These are phyloP conservation scores for Rhagoletis pomonella DNA, from an alignment of 1,140 invertebrate genomes.

Conservation along the genomic window DNA sequence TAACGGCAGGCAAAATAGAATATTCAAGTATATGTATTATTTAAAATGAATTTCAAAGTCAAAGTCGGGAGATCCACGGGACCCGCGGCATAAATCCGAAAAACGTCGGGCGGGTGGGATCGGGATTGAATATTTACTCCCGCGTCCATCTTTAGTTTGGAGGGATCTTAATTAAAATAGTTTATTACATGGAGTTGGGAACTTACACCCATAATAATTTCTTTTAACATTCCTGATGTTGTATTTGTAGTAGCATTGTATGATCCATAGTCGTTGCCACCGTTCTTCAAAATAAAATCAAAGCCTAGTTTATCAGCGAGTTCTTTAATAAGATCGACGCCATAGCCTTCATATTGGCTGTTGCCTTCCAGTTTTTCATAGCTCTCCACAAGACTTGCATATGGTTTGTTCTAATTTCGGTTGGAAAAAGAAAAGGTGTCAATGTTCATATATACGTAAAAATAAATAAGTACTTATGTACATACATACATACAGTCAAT, in stretches of 20 bases:
- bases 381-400: constrained; percentile 88
- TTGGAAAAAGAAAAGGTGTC: not conserved
- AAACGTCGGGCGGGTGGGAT: too few relatives aligned
- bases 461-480: not conserved
- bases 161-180: too few relatives aligned
- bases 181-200: not conserved
- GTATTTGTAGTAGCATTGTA: constrained; percentile 78
- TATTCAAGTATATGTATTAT: too few relatives aligned
- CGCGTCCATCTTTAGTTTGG: too few relatives aligned
- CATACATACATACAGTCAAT: not conserved
- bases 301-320: constrained; percentile 86
- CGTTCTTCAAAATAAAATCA: constrained; percentile 88
- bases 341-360: constrained; percentile 88
- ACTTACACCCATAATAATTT: constrained; percentile 85
- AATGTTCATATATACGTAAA: not conserved
- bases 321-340: constrained; percentile 86
- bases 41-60: too few relatives aligned
- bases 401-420: constrained; percentile 82
- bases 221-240: constrained; percentile 93
- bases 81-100: too few relatives aligned
- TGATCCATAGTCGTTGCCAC: constrained; percentile 85
- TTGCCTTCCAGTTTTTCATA: constrained; percentile 82
- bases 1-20: too few relatives aligned
- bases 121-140: too few relatives aligned
- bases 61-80: too few relatives aligned